Percentiles rank a stretch among this genome's conserved stretches.
phyloP scores from a whole-genome alignment of 2,113 vertebrate genomes.

The Lepus europaeus region DNA sequence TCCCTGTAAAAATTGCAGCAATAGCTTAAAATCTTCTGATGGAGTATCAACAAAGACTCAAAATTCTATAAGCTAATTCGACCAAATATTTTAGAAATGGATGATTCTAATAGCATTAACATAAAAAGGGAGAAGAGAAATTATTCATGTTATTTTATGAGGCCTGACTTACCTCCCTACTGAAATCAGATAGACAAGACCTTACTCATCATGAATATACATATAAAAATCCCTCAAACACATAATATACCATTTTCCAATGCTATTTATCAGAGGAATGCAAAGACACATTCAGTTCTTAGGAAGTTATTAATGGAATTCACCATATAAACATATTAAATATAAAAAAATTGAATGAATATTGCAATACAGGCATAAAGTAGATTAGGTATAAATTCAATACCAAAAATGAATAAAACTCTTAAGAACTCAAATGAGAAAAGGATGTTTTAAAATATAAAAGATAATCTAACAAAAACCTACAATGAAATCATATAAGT shows the following conservation, averaged over 20 bases:
- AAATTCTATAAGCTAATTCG: neutral
- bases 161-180: neutral
- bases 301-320: neutral
- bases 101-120: neutral
- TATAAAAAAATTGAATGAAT: neutral
- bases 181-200: neutral
- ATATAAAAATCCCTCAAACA: neutral
- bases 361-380: neutral
- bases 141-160: neutral
- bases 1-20: neutral
- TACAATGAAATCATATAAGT: neutral
- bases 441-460: neutral
- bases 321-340: neutral
- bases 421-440: neutral
- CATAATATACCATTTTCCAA: neutral
- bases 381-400: neutral
- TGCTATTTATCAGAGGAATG: neutral
- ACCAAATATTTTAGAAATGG: neutral
- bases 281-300: neutral
- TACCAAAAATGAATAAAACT: neutral
- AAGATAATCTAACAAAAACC: neutral
- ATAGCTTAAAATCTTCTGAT: neutral
- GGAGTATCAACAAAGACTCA: neutral
- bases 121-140: neutral
- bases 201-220: neutral